Base-by-base conservation (phyloP, 2,888 invertebrate species). In the Drosophila percnosoma region DNA sequence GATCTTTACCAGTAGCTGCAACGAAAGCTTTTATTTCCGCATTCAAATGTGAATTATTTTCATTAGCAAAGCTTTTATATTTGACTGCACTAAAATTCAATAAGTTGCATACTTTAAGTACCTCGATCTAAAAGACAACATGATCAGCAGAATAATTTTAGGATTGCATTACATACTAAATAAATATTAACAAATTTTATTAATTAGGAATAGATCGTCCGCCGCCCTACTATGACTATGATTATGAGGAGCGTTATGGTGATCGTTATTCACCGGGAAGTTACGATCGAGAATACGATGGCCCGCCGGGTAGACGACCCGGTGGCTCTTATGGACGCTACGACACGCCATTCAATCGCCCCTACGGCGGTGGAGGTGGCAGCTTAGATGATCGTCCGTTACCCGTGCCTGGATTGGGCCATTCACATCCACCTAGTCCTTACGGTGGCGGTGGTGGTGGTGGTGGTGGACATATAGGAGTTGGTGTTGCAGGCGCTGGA, bases 251-350 rank as follows among this genome's bases (percentile, higher is more conserved):
- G 57, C 89, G 93, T 3, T 92, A 92, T 72, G 86, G 82, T 1
- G 91, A 91, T 68, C 82, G 91, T 2, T 90, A 81, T 73, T 65
- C 80, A 4, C 65, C 78, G 3, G 90, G 87, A 4, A 80, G 86
- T 13, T 92, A 92, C 48, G 92, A 93, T 80, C 87, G 92, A 21
- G 92, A 93, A 63, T 93, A 91, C 54, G 93, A 93, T 42, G 85
- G 89, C 21, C 91, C 91, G 4, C 80, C 90, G 15, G 83, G 89
- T 1, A 81, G 92, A 0, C 87, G 92, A 4, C 90, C 91, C 7
- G 80, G 81, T 40, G 88, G 90, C 0, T 82, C 90, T 1, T 93
- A 92, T 83, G 90, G 91, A 4, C 88, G 91, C 59, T 94, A 87
- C 80, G 93, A 91, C 38, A 90, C 82, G 40, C 91, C 91, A 15